Percentiles rank a stretch among this genome's conserved stretches.
Evolutionary conservation across 2,888 invertebrate species (phyloP).

Genomic region (Zygogramma bicolorata): DNA sequence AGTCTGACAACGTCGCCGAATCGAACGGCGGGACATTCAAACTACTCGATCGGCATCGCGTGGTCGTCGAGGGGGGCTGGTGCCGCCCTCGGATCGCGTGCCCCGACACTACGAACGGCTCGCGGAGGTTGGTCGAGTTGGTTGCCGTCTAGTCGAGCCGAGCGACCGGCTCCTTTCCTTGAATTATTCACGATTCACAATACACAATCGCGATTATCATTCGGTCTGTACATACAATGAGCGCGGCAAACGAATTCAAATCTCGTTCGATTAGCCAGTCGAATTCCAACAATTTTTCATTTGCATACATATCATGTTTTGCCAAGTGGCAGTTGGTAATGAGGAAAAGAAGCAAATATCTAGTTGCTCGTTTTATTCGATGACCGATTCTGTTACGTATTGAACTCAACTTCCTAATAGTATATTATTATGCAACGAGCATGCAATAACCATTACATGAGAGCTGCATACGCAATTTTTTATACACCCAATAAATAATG

Average conservation of each 20-base stretch:
- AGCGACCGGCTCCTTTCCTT: slow-evolving; percentile 22
- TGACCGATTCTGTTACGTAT: no score
- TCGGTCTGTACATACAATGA: neutral
- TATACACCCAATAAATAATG: no score
- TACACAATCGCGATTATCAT: slow-evolving; percentile 12
- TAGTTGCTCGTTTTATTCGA: no score
- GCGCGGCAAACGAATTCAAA: neutral
- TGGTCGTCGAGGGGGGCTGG: slow-evolving; percentile 23
- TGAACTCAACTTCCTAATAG: no score
- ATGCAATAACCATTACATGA: no score
- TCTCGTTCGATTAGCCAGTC: neutral
- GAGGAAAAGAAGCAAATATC: no score
- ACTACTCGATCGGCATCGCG: neutral
- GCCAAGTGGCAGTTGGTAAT: no score
- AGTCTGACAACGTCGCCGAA: neutral
- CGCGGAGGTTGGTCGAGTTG: slow-evolving; percentile 17
- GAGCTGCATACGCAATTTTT: no score
- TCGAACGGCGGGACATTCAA: neutral
- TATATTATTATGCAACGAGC: no score
- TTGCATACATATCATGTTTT: neutral
- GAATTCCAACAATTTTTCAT: neutral
- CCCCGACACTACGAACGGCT: slow-evolving; percentile 36
- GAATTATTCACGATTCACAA: slow-evolving; percentile 24
- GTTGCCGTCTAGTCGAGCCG: neutral
- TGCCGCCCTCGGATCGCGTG: slow-evolving; percentile 52